Base-by-base conservation (phyloP, 2,797 vertebrate species). In the Lateolabrax maculatus region DNA sequence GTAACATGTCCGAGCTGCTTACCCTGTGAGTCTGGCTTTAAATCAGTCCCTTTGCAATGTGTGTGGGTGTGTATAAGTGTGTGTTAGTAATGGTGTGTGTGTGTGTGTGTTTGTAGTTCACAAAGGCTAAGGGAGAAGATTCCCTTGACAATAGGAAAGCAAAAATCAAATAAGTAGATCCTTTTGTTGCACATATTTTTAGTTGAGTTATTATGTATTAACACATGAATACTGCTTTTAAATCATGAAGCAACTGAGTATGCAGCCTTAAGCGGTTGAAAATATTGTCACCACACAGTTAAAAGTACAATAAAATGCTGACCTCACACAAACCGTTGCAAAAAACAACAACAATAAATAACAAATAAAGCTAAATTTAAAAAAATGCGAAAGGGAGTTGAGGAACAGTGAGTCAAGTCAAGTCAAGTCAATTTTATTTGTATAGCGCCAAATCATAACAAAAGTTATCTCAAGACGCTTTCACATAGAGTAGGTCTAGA, bases 1-100 rank as follows among this genome's bases (percentile, higher is more conserved):
- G 97, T 96, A 99, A 99, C 95, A 99, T 99, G 98, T 97, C 97
- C 75, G 98, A 99, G 91, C 98, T 99, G 90, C 97, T 99, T 87
- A 99, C 98, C 80, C 94, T 99, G 98, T 99, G 96, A 99, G 98
- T 99, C 87, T 93, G 83, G 94, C 93, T 94, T 90, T 84, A 90
- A 70, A 85, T 89, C 71, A 71, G 81, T 64, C 61, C 41, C 62
- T 88, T 75, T 84, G 71, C 70, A 34, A 27, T 64, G 44, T 79
- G 52, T 76, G 56, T 60, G 64, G 58, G 41, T 72, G 64, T 55
- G 52, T 53, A 4, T 23, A 27, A 7, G 39, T 37, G 19, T 27
- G 36, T 29, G 18, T 65, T 31, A 10, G 21, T 6, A 16, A 5
- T 34, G 66, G 37, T 63, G 60, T 52, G 51, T 58, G 39, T 34